Conservation (phyloP, 2,113 vertebrate species). For the Nycticorax nycticorax region DNA sequence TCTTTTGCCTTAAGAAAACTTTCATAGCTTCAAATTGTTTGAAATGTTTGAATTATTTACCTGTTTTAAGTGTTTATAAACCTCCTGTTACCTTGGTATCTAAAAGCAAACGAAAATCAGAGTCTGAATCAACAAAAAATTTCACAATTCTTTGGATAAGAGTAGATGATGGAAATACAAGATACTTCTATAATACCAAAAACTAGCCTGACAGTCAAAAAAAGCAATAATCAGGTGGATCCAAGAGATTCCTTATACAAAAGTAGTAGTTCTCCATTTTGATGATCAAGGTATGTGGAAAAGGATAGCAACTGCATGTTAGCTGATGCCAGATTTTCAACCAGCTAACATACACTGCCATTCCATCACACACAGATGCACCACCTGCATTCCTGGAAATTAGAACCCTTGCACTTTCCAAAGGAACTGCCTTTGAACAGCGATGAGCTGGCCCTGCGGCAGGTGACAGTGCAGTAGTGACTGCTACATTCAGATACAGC, state of each 20-base stretch:
- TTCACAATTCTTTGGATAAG: not conserved
- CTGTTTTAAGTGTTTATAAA: not conserved
- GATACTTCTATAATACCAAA: not conserved
- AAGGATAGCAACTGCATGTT: constrained; percentile 74
- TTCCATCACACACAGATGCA: constrained; percentile 69
- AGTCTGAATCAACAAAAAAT: not conserved
- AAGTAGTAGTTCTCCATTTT: not conserved
- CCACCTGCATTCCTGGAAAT: not conserved
- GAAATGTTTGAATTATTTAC: not conserved
- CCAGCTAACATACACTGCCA: constrained; percentile 95
- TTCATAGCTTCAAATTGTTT: not conserved
- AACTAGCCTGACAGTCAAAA: not conserved
- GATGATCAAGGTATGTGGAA: constrained; percentile 46
- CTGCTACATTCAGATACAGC: constrained; percentile 57
- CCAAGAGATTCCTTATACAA: not conserved
- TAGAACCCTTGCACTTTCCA: not conserved
- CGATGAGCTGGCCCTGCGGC: not conserved
- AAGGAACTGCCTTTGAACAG: not conserved
- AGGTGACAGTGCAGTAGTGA: constrained; percentile 62
- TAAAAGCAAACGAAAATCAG: not conserved
- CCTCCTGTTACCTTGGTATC: not conserved
- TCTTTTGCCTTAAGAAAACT: not conserved
- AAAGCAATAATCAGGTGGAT: not conserved
- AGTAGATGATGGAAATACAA: not conserved
- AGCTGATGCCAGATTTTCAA: constrained; percentile 76